Evolutionary conservation across 2,113 vertebrate species (phyloP), one percentile per base, ranked within the genome.

Genomic region (Talpa occidentalis): DNA sequence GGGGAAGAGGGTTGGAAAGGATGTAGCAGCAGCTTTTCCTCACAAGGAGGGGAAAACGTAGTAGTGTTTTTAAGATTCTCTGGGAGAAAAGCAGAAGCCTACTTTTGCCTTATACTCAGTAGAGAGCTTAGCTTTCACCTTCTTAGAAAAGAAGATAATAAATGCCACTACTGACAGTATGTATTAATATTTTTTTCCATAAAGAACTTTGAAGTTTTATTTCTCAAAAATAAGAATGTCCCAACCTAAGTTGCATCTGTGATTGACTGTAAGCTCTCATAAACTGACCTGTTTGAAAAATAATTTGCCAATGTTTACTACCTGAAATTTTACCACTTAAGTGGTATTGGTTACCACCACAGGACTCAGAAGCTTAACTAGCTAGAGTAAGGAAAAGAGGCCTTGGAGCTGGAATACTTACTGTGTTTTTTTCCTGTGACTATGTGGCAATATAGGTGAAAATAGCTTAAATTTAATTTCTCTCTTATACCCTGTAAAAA

Each of bases 161-260:
- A 88, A 79, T 52, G 4, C 47, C 72, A 67, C n/a, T 62, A 90
- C 64, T 88, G 82, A 78, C 22, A 73, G 3, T 81, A 67, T 52
- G 10, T 59, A 49, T 60, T 44, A 84, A 26, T 72, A 62, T 70
- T 89, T 94, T 97, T 94, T 70, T 62, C 40, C 37, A 64, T 76
- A 56, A 91, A 84, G 32, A 94, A 37, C 8, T 67, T 15, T 80
- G 69, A 89, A 59, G 76, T 7, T 92, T 90, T 94, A 64, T 78
- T 79, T 91, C 59, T 93, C 30, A 92, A 93, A 95, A 90, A 40
- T 83, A 72, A 74, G 78, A 87, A 73, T 42, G 37, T 77, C 66
- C 49, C 6, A 44, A 73, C 12, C 28, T 44, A 60, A 88, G n/a
- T 37, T 96, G 56, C 93, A 26, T 82, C 60, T 90, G 35, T 56